Evolutionary conservation across 1,140 invertebrate species (phyloP).

Genomic region (Eupristina koningsbergeri): DNA sequence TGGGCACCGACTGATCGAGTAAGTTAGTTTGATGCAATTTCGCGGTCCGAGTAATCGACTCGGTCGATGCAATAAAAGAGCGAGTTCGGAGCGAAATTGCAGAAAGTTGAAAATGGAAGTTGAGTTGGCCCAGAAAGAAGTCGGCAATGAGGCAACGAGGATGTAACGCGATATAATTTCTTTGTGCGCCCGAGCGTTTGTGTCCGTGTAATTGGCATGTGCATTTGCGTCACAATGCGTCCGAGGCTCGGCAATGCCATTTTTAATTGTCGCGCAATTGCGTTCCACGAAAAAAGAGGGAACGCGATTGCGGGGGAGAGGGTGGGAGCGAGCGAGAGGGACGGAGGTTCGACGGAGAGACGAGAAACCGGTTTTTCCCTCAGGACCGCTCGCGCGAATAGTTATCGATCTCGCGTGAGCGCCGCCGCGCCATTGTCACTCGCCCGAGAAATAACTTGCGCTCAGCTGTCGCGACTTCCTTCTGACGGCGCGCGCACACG

Average conservation of each 20-base stretch:
- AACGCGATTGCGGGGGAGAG: neutral
- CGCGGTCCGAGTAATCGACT: neutral
- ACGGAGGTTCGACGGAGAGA: neutral
- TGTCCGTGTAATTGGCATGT: neutral
- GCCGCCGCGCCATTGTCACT: slow-evolving; percentile 29
- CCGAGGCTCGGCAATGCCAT: neutral
- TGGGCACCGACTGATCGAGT: too few species aligned
- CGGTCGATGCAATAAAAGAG: too few species aligned
- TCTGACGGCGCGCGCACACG: neutral
- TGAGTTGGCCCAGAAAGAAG: slow-evolving; percentile 12
- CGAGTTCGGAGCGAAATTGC: neutral
- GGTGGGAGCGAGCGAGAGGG: neutral
- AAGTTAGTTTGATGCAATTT: neutral
- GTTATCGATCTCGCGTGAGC: slow-evolving; percentile 47
- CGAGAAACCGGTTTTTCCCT: slow-evolving; percentile 45
- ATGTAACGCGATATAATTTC: neutral
- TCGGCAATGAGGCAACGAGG: too few species aligned
- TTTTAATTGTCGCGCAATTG: slow-evolving; percentile 33
- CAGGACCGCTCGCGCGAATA: slow-evolving; percentile 45
- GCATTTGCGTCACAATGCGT: neutral
- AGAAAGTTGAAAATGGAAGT: neutral
- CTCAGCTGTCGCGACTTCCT: slow-evolving; percentile 10
- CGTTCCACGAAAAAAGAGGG: neutral
- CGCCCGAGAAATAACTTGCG: neutral
- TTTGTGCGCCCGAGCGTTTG: neutral